Conservation (phyloP, 2,888 invertebrate genomes). For the Drosophila fulvimacula region DNA sequence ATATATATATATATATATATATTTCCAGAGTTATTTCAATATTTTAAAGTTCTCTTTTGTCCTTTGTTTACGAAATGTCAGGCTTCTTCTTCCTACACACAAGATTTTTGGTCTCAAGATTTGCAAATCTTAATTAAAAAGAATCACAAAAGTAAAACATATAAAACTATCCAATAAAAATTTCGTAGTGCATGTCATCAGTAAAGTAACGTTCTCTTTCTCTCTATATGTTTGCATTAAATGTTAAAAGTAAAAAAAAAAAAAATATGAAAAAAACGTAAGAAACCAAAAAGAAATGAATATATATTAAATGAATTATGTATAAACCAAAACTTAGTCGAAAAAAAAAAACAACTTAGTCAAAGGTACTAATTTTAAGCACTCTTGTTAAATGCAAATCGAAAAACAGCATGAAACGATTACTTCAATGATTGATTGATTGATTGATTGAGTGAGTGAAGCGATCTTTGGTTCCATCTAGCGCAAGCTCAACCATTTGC, state of each 20-base stretch:
- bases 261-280: slow-evolving; percentile 45
- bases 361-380: slow-evolving; percentile 73
- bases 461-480: slow-evolving; percentile 53
- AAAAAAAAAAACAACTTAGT: slow-evolving; percentile 63
- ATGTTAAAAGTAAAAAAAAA: slow-evolving; percentile 52
- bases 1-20: background rate
- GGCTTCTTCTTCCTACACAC: slow-evolving; percentile 8
- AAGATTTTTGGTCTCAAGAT: slow-evolving; percentile 29
- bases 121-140: slow-evolving; percentile 13
- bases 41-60: background rate
- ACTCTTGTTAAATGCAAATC: slow-evolving; percentile 65
- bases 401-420: slow-evolving; percentile 36
- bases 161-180: slow-evolving; percentile 41
- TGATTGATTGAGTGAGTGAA: slow-evolving; percentile 5
- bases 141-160: slow-evolving; percentile 8
- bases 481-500: slow-evolving; percentile 62
- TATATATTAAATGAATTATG: slow-evolving; percentile 63
- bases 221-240: slow-evolving; percentile 66
- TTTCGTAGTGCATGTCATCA: slow-evolving; percentile 54
- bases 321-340: slow-evolving; percentile 66
- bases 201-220: slow-evolving; percentile 54
- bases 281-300: slow-evolving; percentile 34
- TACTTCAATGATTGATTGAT: slow-evolving; percentile 17
- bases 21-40: background rate
- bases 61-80: background rate